Base-by-base conservation (phyloP, 2,797 vertebrate species). In the Sebastes itinus region DNA sequence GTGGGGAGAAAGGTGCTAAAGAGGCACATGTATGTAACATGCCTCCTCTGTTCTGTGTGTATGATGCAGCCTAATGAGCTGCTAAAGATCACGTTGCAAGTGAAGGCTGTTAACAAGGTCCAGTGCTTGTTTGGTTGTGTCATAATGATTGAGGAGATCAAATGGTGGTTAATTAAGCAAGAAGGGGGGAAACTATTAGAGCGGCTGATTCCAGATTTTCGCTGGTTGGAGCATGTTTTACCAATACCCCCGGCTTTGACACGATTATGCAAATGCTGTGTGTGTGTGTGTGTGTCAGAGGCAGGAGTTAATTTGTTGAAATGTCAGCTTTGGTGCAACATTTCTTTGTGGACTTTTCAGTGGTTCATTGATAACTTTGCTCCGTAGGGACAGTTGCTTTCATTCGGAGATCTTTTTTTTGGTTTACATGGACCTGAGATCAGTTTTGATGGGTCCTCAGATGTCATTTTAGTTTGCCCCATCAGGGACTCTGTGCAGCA, bases 1-100 rank as follows among this genome's bases (percentile, higher is more conserved):
- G 60, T 3, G 70, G 91, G 87, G 87, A 75, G 52, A 83, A 84
- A 92, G 88, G 88, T 86, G 91, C 83, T 90, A 79, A 86, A 85
- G 82, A 88, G 88, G 88, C 83, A 88, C 69, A 86, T 91, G 89
- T 70, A 82, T 84, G 78, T 72, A 77, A 73, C 60, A 30, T 81
- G 60, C 70, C 75, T 79, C 69, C 79, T 64, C n/a, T n/a, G 81
- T 35, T 62, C 73, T 56, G 73, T 35, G 65, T 70, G 74, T 61
- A 42, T 84, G 82, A 78, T 67, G 65, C 52, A 23, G 75, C 65
- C 81, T 90, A 91, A 91, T 84, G 87, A 91, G 84, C 86, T 84
- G 83, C 81, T 89, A 78, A 87, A 86, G 78, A 86, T 67, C 75
- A 11, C 6, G 33, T 60, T 79, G 84, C 30, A 60, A 60, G 55